Conservation (phyloP, 2,113 vertebrate species). For the human (Homo sapiens) region DNA sequence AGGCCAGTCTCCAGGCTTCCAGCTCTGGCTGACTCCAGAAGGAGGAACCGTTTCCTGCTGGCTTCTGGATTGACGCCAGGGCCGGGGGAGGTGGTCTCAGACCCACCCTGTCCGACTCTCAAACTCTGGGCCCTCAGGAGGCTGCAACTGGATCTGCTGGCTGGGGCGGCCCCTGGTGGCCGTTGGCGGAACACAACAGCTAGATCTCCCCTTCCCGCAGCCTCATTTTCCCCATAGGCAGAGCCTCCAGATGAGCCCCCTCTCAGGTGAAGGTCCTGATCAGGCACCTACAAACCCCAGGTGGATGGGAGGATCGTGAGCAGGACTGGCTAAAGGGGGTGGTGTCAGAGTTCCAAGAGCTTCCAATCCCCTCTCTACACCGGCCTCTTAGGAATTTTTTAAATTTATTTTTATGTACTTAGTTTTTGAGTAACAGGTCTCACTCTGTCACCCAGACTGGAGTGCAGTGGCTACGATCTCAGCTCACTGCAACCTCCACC, state of each 20-base stretch:
- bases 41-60: not conserved
- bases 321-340: not conserved
- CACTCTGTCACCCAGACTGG: not conserved
- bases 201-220: not conserved
- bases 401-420: not conserved
- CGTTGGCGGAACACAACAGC: not conserved
- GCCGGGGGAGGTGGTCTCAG: accelerated
- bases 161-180: slow-evolving; percentile 17
- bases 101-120: accelerated
- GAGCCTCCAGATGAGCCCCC: not conserved
- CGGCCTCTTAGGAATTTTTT: not conserved
- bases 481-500: not conserved
- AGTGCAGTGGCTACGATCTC: not conserved
- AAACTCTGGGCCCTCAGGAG: not conserved
- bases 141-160: accelerated
- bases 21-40: not conserved
- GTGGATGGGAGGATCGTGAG: not conserved
- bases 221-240: not conserved
- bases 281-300: not conserved
- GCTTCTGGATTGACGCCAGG: not conserved
- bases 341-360: not conserved
- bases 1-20: accelerated
- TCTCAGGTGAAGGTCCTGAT: accelerated
- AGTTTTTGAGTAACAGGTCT: not conserved
- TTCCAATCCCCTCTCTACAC: not conserved